Evolutionary conservation across 2,797 vertebrate species (phyloP), one percentile per base, ranked within the genome.

Genomic region (Eulemur albifrons): DNA sequence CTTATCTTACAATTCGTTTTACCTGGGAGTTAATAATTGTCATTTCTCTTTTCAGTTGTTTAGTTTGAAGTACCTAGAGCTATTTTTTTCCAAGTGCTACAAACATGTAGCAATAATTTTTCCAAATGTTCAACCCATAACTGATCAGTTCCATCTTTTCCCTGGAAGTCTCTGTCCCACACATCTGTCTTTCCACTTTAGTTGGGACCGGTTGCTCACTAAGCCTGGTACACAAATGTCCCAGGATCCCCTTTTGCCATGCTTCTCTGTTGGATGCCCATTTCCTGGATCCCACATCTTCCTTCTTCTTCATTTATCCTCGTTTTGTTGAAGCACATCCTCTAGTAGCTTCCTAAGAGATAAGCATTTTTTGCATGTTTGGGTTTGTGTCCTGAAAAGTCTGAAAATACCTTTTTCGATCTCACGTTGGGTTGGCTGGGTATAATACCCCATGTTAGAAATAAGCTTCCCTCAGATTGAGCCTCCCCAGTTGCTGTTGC

Each of bases 1-100:
- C 69, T 90, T 80, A 90, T 48, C 72, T 93, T 87, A 52, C 32
- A 57, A 63, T 17, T 95, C 88, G 65, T 87, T 96, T 94, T 65
- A 84, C 57, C 72, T 94, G 82, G 57, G 25, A 90, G 32, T 95
- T 86, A 76, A 48, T 72, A 72, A 89, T 13, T 40, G 27, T 70
- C 40, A 32, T 52, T 25, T 89, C 65, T 73, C 32, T 90, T 83
- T 69, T 67, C 21, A 87, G 59, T 57, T 59, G 65, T 54, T 84
- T 85, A 70, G 52, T 77, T 94, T 59, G 67, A 86, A 96, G 92
- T 69, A 91, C 27, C 38, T 35, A 35, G n/a, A 69, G 63, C 40
- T 67, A 80, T 73, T 91, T 90, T 90, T n/a, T 97, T 52, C 80
- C 52, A 86, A 79, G 82, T 76, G 40, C 48, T 90, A 52, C 73